Evolutionary conservation across 2,888 invertebrate species (phyloP).

Genomic region (Petrolisthes cinctipes): DNA sequence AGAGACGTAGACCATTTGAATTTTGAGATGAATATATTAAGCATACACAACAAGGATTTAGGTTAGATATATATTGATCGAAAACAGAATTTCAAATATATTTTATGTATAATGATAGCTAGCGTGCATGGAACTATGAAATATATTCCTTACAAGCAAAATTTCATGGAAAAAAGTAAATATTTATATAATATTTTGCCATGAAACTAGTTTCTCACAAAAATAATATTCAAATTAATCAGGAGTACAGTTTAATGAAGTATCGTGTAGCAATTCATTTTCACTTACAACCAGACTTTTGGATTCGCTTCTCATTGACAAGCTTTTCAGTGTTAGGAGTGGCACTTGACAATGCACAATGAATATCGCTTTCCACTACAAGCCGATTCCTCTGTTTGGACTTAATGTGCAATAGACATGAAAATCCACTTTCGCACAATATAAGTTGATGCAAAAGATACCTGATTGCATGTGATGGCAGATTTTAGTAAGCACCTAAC

Average conservation of each 20-base stretch:
- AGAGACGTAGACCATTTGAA: no score
- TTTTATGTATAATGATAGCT: no score
- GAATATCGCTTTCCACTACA: conserved; percentile 11
- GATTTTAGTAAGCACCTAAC: no score
- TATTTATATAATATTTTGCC: background rate
- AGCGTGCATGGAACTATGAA: no score
- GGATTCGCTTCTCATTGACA: conserved; percentile 13
- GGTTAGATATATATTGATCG: background rate
- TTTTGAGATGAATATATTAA: no score
- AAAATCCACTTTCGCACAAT: background rate
- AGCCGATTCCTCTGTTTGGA: background rate
- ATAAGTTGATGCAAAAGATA: background rate
- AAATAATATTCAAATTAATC: no score
- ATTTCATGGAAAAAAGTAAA: background rate
- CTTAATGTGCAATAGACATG: background rate
- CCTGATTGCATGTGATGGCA: no score
- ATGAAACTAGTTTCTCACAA: no score
- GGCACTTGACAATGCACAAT: conserved; percentile 28
- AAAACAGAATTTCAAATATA: no score
- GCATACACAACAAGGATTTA: conserved; percentile 5
- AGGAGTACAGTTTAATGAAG: no score
- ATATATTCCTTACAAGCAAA: conserved; percentile 20
- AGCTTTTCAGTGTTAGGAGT: conserved; percentile 21
- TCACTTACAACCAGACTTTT: conserved; percentile 21
- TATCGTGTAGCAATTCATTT: no score